Percentiles rank a stretch among this genome's conserved stretches.
These are phyloP conservation scores for Epinephelus cyanopodus DNA, from an alignment of 2,113 vertebrate genomes.

Conservation along the genomic window DNA sequence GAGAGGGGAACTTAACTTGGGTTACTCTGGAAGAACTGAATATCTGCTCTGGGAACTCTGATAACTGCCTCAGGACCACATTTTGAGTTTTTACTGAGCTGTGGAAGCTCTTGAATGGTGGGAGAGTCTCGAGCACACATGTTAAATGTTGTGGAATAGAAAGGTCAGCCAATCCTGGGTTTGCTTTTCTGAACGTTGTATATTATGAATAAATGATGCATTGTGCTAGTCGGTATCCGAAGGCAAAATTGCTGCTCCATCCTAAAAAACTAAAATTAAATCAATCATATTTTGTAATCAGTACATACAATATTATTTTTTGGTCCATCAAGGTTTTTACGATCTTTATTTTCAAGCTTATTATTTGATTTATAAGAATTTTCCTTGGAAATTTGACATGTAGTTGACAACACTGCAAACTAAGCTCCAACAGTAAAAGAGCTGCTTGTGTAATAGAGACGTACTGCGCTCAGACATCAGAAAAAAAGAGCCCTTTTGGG, in stretches of 20 bases:
- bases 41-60: constrained; percentile 59
- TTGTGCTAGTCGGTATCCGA: not conserved
- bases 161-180: constrained; percentile 47
- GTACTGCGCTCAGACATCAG: constrained; percentile 27
- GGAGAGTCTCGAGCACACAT: constrained; percentile 53
- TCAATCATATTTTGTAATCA: constrained; percentile 22
- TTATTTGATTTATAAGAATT: constrained; percentile 38
- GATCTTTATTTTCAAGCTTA: constrained; percentile 4
- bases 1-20: constrained; percentile 66
- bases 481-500: constrained; percentile 3
- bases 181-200: constrained; percentile 31
- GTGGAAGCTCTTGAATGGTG: constrained; percentile 48
- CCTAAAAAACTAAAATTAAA: not conserved
- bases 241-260: not conserved
- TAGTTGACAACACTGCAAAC: constrained; percentile 39
- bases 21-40: constrained; percentile 63
- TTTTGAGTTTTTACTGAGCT: constrained; percentile 53
- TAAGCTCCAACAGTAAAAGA: constrained; percentile 32
- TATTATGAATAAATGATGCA: constrained; percentile 37
- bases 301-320: not conserved
- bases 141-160: constrained; percentile 37
- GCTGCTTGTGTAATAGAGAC: constrained; percentile 24
- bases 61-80: constrained; percentile 60
- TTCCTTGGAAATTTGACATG: constrained; percentile 25
- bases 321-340: constrained; percentile 7